phyloP scores from a whole-genome alignment of 1,140 invertebrate genomes.

The Zaprionus kolodkinae region DNA sequence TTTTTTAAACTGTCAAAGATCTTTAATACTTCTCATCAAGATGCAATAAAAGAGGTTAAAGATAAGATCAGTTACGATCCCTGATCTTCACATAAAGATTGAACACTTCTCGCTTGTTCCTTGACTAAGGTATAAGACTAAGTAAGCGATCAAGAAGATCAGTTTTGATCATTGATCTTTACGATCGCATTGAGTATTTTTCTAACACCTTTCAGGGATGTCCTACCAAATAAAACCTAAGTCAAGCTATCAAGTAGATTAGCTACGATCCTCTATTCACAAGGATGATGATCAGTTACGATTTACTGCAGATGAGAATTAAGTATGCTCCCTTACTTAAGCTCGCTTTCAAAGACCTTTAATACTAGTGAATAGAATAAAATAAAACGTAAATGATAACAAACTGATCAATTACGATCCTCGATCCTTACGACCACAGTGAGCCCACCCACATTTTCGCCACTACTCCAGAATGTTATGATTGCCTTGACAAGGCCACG shows the following conservation, averaged over 20 bases:
- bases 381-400: background rate
- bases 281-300: no score
- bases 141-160: no score
- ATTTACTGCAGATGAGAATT: background rate
- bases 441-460: conserved; percentile 67
- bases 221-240: no score
- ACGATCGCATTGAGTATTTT: no score
- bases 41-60: background rate
- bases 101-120: background rate
- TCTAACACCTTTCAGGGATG: no score
- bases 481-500: conserved; percentile 76
- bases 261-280: no score
- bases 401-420: conserved; percentile 38
- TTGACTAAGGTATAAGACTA: no score
- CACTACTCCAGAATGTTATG: conserved; percentile 60
- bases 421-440: conserved; percentile 66
- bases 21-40: conserved; percentile 30
- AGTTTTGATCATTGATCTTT: no score
- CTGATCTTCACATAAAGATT: conserved; percentile 68
- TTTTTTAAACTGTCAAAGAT: no score
- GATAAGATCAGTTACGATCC: conserved; percentile 35
- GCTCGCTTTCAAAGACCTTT: conserved; percentile 50
- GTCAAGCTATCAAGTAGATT: no score
- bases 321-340: no score
- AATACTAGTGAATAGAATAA: conserved; percentile 22